Percentiles rank a stretch among this genome's conserved stretches.
Evolutionary conservation across 2,888 invertebrate genomes (phyloP).

Genomic region (Psylliodes chrysocephalus): DNA sequence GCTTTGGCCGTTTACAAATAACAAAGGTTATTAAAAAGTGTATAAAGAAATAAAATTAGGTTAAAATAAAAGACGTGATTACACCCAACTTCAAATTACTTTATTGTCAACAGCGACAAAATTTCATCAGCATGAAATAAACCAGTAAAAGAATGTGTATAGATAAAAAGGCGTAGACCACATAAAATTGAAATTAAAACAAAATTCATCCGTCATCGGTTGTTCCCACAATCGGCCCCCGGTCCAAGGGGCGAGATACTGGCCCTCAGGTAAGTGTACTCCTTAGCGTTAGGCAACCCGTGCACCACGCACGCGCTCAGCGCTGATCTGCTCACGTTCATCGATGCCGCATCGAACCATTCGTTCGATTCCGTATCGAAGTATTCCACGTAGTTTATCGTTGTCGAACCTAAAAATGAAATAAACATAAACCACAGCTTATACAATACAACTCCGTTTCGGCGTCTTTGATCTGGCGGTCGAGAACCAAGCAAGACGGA

Average conservation of each 20-base stretch:
- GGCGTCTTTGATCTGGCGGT: too few relatives aligned
- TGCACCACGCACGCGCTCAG: constrained; percentile 81
- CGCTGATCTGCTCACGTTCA: constrained; percentile 86
- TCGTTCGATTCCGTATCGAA: constrained; percentile 72
- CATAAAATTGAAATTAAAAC: constrained; percentile 1
- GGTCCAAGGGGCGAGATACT: constrained; percentile 53
- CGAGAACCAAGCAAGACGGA: too few relatives aligned
- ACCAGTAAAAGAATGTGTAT: constrained; percentile 44
- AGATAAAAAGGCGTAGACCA: constrained; percentile 58
- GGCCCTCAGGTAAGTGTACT: constrained; percentile 69
- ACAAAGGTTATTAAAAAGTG: too few relatives aligned
- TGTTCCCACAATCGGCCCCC: constrained; percentile 48
- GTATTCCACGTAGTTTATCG: constrained; percentile 81
- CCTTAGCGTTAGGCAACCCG: constrained; percentile 75
- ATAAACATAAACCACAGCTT: too few relatives aligned
- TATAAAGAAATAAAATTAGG: too few relatives aligned
- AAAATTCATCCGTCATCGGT: constrained; percentile 35
- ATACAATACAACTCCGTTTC: too few relatives aligned
- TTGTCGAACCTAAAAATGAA: constrained; percentile 70
- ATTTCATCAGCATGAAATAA: constrained; percentile 32
- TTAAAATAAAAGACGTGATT: neutral
- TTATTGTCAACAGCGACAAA: constrained; percentile 40
- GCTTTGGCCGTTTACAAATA: too few relatives aligned
- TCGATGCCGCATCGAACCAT: constrained; percentile 78
- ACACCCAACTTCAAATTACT: constrained; percentile 36